These are phyloP conservation scores for Noctilio leporinus DNA, from an alignment of 2,113 vertebrate genomes.

Conservation along the genomic window DNA sequence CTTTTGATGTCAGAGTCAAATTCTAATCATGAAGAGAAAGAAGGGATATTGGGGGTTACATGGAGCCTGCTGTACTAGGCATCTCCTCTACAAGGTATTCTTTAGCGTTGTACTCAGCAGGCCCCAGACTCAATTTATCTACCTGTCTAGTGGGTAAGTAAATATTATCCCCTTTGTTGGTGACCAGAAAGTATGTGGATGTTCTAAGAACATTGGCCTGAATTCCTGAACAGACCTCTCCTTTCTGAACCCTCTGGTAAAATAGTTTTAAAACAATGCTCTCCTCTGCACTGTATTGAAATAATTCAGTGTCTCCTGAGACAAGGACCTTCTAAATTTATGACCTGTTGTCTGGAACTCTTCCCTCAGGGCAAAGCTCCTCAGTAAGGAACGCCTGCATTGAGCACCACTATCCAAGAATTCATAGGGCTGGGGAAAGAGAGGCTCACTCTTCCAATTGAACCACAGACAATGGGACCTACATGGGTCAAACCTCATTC, in stretches of 20 bases:
- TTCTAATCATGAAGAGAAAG: neutral
- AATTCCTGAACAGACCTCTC: neutral
- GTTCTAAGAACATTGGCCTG: neutral
- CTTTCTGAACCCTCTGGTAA: neutral
- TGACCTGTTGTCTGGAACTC: constrained; percentile 52
- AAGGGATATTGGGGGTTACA: neutral
- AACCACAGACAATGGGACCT: constrained; percentile 23
- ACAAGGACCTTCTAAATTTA: constrained; percentile 48
- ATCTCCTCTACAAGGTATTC: neutral
- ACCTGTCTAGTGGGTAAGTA: neutral
- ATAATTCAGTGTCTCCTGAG: constrained; percentile 16
- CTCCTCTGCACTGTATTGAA: neutral
- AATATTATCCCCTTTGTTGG: neutral
- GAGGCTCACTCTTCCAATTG: neutral
- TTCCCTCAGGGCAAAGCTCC: constrained; percentile 34
- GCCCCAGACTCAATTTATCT: neutral
- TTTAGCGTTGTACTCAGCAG: neutral
- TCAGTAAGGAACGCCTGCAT: neutral
- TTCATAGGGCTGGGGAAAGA: neutral
- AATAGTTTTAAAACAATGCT: neutral
- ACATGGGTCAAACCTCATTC: constrained; percentile 10
- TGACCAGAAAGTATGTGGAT: neutral
- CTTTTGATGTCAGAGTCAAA: neutral
- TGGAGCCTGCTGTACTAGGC: neutral
- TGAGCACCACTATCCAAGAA: constrained; percentile 33